phyloP scores from a whole-genome alignment of 2,797 vertebrate species.

The Uromys caudimaculatus region DNA sequence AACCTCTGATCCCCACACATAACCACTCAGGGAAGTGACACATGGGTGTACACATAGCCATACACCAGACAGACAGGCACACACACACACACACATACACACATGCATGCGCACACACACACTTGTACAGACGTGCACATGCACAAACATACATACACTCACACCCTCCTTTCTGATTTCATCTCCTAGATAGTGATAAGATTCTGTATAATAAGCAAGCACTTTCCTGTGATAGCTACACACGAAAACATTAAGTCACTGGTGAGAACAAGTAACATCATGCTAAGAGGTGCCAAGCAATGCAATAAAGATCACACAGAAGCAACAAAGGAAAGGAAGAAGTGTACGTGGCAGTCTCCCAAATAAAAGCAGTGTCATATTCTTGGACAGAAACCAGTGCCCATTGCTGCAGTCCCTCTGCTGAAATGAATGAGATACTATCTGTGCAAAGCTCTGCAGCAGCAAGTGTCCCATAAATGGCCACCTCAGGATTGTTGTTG shows the following conservation, averaged over 20 bases:
- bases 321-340: neutral
- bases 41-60: neutral
- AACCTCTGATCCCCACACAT: too few relatives aligned
- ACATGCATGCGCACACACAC: neutral
- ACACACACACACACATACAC: neutral
- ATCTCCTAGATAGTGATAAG: conserved; percentile 24
- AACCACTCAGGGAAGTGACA: neutral
- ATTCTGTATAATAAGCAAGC: conserved; percentile 5
- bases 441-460: neutral
- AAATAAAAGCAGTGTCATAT: neutral
- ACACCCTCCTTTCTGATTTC: neutral
- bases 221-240: neutral
- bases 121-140: neutral
- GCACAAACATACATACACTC: neutral
- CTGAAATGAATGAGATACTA: neutral
- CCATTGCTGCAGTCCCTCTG: neutral
- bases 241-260: conserved; percentile 8
- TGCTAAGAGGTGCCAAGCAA: neutral
- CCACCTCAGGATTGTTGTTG: neutral
- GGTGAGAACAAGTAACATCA: neutral
- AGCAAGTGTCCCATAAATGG: neutral
- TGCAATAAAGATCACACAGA: neutral
- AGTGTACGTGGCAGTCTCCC: too few relatives aligned
- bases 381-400: too few relatives aligned
- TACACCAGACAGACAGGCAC: neutral